Conservation (phyloP, 2,888 invertebrate species). For the Camptogramma bilineatum region DNA sequence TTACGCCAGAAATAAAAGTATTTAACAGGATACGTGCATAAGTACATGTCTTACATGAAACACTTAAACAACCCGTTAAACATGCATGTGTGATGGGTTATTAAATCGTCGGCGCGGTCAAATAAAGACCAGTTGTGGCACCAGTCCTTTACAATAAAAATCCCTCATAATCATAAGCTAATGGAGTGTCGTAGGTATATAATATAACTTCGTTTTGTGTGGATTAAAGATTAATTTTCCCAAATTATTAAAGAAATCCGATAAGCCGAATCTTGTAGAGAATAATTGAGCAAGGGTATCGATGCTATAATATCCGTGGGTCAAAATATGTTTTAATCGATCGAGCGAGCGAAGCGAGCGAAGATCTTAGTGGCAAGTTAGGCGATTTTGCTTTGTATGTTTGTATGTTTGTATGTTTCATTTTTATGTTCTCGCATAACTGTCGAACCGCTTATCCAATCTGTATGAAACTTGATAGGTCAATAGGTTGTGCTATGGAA, state of each 20-base stretch:
- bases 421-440: too few relatives aligned
- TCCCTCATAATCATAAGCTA: slow-evolving; percentile 37
- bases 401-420: too few relatives aligned
- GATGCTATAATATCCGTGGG: slow-evolving; percentile 60
- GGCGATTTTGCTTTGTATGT: too few relatives aligned
- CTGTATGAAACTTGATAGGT: too few relatives aligned
- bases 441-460: too few relatives aligned
- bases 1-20: slow-evolving; percentile 45
- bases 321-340: slow-evolving; percentile 78
- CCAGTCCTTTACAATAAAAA: slow-evolving; percentile 33
- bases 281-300: slow-evolving; percentile 55
- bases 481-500: too few relatives aligned
- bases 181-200: slow-evolving; percentile 41
- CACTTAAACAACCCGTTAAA: slow-evolving; percentile 29
- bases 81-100: slow-evolving; percentile 39
- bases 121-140: slow-evolving; percentile 31
- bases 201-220: slow-evolving; percentile 36
- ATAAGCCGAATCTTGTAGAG: slow-evolving; percentile 51
- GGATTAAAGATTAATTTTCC: slow-evolving; percentile 33
- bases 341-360: too few relatives aligned
- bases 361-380: too few relatives aligned
- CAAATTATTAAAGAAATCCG: slow-evolving; percentile 44
- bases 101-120: slow-evolving; percentile 43
- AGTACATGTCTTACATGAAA: slow-evolving; percentile 26
- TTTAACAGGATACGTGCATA: slow-evolving; percentile 26